A percentile compares a stretch with the other conserved stretches of the same genome.
Conservation (phyloP, 2,113 vertebrate species). For the Grantiella picta region DNA sequence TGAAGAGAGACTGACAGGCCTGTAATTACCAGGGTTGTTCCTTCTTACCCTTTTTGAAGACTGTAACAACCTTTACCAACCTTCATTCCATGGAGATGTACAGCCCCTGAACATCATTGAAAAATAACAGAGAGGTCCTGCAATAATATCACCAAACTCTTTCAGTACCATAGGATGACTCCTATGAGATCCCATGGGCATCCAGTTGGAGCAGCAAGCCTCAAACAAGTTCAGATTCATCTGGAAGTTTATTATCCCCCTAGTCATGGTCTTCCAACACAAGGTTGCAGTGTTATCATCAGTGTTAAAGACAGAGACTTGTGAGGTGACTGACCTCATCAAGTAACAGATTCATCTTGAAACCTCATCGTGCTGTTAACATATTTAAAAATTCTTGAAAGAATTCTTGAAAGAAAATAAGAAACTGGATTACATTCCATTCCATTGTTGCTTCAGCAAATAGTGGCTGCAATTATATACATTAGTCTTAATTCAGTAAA, state of each 20-base stretch:
- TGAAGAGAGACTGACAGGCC: neutral
- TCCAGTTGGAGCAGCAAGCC: neutral
- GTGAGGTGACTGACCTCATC: neutral
- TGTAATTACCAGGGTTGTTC: neutral
- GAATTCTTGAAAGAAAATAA: neutral
- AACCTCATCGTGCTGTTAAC: neutral
- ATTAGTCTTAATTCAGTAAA: neutral
- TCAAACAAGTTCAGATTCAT: neutral
- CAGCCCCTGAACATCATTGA: neutral
- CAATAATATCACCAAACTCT: neutral
- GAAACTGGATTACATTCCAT: neutral
- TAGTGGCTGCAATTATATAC: neutral
- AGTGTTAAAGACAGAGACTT: neutral
- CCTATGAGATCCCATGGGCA: rapidly evolving
- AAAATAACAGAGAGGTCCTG: neutral
- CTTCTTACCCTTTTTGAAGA: neutral
- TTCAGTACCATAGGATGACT: neutral
- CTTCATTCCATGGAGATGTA: neutral
- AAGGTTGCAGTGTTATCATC: rapidly evolving
- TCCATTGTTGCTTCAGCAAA: neutral
- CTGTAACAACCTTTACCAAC: neutral
- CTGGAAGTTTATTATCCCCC: neutral
- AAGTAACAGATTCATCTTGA: neutral
- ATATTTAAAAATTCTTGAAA: neutral
- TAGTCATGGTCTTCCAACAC: neutral